Conservation (phyloP, 2,888 invertebrate species). For the Melipona beecheii region DNA sequence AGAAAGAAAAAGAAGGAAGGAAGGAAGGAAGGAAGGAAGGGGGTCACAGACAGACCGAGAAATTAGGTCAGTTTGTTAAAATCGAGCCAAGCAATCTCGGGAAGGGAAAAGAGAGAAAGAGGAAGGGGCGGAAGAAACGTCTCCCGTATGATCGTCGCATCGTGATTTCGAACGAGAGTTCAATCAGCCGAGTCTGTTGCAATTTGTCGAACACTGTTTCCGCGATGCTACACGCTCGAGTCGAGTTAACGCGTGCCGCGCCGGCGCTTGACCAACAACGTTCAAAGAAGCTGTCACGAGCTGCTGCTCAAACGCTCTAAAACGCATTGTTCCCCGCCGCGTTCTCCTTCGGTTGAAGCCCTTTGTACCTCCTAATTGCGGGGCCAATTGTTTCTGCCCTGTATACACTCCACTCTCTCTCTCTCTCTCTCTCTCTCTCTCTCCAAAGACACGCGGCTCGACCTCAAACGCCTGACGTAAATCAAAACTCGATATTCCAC, state of each 20-base stretch:
- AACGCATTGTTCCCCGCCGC: constrained; percentile 39
- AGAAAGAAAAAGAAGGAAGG: too few relatives aligned
- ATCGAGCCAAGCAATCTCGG: background rate
- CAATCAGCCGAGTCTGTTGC: constrained; percentile 6
- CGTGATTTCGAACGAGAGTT: background rate
- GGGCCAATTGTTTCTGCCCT: constrained; percentile 45
- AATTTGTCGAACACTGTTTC: background rate
- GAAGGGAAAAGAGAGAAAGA: background rate
- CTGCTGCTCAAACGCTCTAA: background rate
- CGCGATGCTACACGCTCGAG: background rate
- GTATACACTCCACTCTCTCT: constrained; percentile 5
- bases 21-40: too few relatives aligned
- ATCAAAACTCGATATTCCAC: background rate
- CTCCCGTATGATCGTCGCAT: background rate
- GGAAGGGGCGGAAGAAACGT: background rate
- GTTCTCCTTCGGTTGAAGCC: constrained; percentile 18
- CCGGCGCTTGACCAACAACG: background rate
- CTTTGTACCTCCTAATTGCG: constrained; percentile 53
- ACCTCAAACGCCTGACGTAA: constrained; percentile 4
- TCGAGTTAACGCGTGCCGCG: background rate
- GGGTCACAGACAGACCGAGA: background rate
- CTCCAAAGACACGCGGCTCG: constrained; percentile 18
- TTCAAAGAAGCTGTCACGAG: constrained; percentile 5
- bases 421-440: background rate
- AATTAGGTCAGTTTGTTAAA: constrained; percentile 67